These are phyloP conservation scores for Sericinus montela DNA, from an alignment of 2,888 invertebrate species.

Conservation along the genomic window DNA sequence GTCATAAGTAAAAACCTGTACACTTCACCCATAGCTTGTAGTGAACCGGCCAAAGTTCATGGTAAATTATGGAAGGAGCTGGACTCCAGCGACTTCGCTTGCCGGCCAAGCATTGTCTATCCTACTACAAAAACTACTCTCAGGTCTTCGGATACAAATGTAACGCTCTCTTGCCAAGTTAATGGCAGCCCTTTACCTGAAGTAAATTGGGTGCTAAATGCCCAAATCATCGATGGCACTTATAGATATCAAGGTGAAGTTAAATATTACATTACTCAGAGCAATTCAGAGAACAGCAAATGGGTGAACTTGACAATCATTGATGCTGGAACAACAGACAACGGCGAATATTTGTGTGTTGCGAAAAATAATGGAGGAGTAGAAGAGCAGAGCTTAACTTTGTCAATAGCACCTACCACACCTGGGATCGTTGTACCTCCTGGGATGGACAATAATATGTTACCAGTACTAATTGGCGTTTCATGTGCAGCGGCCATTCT, in stretches of 20 bases:
- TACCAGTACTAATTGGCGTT: constrained; percentile 76
- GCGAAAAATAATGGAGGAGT: constrained; percentile 91
- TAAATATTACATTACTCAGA: constrained; percentile 64
- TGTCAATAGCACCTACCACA: constrained; percentile 70
- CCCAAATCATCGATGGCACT: constrained; percentile 78
- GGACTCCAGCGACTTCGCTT: constrained; percentile 87
- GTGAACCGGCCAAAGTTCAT: constrained; percentile 83
- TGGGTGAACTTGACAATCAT: constrained; percentile 86
- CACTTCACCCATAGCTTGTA: constrained; percentile 86
- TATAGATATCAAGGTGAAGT: constrained; percentile 70
- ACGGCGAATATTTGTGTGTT: constrained; percentile 87
- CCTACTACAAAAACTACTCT: constrained; percentile 80
- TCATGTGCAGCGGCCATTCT: constrained; percentile 69
- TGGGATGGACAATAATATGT: constrained; percentile 77
- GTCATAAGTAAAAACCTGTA: constrained; percentile 85
- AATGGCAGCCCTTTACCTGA: constrained; percentile 87
- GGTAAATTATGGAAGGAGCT: constrained; percentile 87
- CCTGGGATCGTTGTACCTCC: constrained; percentile 66
- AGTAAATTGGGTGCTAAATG: constrained; percentile 86
- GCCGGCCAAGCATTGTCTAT: constrained; percentile 86
- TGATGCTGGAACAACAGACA: constrained; percentile 81
- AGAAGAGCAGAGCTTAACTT: constrained; percentile 85
- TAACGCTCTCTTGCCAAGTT: constrained; percentile 87
- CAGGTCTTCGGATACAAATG: constrained; percentile 81
- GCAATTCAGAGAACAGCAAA: constrained; percentile 55